These are phyloP conservation scores for Caenorhabditis auriculariae DNA, from an alignment of 2,888 invertebrate species.

Conservation along the genomic window DNA sequence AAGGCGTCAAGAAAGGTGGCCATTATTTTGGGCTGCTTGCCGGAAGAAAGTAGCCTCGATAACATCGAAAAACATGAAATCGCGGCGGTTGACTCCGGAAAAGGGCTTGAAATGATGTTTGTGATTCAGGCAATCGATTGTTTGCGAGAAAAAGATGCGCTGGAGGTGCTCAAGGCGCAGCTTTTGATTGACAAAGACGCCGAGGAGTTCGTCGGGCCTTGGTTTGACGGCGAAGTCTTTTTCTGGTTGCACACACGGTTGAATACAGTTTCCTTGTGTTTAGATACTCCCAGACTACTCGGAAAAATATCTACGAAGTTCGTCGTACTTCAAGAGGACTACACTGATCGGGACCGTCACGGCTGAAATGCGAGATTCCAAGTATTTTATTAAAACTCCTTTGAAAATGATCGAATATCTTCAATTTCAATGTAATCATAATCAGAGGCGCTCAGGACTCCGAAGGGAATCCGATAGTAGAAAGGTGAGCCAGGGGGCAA, in stretches of 20 bases:
- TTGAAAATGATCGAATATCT: too few species aligned
- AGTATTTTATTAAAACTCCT: too few species aligned
- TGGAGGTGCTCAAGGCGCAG: conserved; percentile 2
- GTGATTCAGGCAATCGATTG: conserved; percentile 4
- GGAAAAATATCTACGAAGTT: neutral
- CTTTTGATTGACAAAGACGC: conserved; percentile 2
- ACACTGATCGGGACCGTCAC: conserved; percentile 17
- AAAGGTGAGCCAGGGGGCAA: too few species aligned
- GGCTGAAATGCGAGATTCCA: conserved; percentile 4
- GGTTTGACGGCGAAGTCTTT: conserved; percentile 5
- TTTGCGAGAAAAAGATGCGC: conserved; percentile 2
- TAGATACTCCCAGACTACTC: conserved; percentile 14
- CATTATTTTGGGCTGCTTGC: conserved; percentile 4
- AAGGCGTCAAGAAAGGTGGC: conserved; percentile 7
- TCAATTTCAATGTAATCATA: too few species aligned
- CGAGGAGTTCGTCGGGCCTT: conserved; percentile 4
- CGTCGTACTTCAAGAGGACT: conserved; percentile 1
- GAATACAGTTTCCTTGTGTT: neutral
- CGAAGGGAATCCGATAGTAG: neutral
- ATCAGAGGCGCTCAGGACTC: too few species aligned
- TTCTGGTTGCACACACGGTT: neutral
- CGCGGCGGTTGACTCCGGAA: too few species aligned
- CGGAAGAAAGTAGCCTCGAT: neutral
- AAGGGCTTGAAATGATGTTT: neutral
- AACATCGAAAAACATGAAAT: too few species aligned